Conservation (phyloP, 2,113 vertebrate species). For the cat (Felis catus) region F.catus_Fca126_mat1.0 CM031416.1:65419001-65419500, state of each 20-base stretch:
- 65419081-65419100: neutral
- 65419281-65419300: conserved; percentile 51
- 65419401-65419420: conserved; percentile 62
- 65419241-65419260: neutral
- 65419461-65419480: conserved; percentile 47
- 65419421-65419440: conserved; percentile 66
- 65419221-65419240: neutral
- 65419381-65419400: conserved; percentile 41
- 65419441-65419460: conserved; percentile 75
- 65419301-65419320: neutral
- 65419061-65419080: conserved; percentile 20
- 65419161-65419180: neutral
- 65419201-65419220: conserved; percentile 29
- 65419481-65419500: conserved; percentile 68
- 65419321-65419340: conserved; percentile 30
- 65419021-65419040: neutral
- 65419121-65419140: neutral
- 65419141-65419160: neutral
- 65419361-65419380: conserved; percentile 1
- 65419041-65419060: neutral
- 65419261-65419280: conserved; percentile 24
- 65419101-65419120: neutral
- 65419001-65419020: neutral
- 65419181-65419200: neutral
- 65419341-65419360: conserved; percentile 54